phyloP scores from a whole-genome alignment of 1,140 invertebrate genomes.

The Lepeophtheirus salmonis region DNA sequence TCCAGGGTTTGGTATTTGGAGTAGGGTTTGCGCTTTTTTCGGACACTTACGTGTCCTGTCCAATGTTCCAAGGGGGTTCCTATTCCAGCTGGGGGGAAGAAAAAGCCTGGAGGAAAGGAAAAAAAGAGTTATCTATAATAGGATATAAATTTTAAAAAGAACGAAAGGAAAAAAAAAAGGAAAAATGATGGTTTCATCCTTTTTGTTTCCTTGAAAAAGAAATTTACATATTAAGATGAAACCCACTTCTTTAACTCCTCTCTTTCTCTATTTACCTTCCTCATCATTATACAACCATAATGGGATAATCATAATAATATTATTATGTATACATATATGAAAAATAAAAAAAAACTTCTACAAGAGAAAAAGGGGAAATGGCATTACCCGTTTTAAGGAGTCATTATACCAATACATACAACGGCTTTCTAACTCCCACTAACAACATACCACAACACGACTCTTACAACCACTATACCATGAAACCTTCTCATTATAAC shows the following conservation, averaged over 20 bases:
- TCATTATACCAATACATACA: too few species aligned
- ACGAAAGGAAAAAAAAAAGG: neutral
- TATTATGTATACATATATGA: too few species aligned
- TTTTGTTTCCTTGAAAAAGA: too few species aligned
- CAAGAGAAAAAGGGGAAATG: too few species aligned
- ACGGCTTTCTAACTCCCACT: too few species aligned
- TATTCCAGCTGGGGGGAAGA: constrained; percentile 43
- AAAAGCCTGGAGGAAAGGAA: constrained; percentile 35
- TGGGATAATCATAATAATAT: neutral
- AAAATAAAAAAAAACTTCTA: too few species aligned
- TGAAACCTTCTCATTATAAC: too few species aligned
- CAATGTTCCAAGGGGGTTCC: constrained; percentile 60
- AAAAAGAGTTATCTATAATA: constrained; percentile 39
- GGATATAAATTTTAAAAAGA: constrained; percentile 37
- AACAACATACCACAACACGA: too few species aligned
- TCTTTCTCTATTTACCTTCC: neutral
- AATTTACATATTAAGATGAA: neutral
- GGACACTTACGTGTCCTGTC: constrained; percentile 72
- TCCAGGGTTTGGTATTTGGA: constrained; percentile 90
- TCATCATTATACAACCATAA: neutral
- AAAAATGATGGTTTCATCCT: too few species aligned
- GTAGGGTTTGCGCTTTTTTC: constrained; percentile 93
- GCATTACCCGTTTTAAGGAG: too few species aligned
- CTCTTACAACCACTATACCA: too few species aligned
- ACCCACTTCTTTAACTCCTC: neutral